Conservation (phyloP, 2,888 invertebrate genomes). For the Drosophila niveifrons region DNA sequence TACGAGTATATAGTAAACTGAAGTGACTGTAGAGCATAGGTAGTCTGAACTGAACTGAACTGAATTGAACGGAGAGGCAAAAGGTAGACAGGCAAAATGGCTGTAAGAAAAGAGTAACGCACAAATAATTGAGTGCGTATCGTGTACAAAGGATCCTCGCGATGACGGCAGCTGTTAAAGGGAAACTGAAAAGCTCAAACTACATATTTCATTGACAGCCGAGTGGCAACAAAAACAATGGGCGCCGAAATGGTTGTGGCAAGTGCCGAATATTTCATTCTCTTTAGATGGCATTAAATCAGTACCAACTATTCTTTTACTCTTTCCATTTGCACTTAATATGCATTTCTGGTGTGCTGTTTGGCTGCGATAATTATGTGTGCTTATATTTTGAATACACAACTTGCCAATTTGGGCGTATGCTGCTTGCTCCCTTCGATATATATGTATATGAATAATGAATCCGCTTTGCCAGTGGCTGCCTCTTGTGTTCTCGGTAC, state of each 20-base stretch:
- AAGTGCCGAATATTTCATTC: constrained; percentile 9
- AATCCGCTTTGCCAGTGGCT: constrained; percentile 21
- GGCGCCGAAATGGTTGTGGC: neutral
- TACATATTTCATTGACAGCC: constrained; percentile 63
- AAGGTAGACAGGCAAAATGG: constrained; percentile 30
- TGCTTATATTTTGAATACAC: neutral
- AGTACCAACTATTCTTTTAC: neutral
- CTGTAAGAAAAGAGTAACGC: constrained; percentile 54
- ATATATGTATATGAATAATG: constrained; percentile 7
- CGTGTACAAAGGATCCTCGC: constrained; percentile 57
- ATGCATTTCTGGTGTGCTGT: neutral
- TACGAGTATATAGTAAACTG: neutral
- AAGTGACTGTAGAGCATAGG: neutral
- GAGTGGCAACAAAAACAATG: constrained; percentile 25
- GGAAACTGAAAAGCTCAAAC: constrained; percentile 14
- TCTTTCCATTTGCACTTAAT: neutral
- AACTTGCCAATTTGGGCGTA: neutral
- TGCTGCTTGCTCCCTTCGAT: neutral
- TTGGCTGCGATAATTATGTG: neutral
- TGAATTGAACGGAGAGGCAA: constrained; percentile 9
- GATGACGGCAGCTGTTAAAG: constrained; percentile 10
- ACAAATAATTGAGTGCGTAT: constrained; percentile 67
- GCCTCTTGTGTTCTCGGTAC: constrained; percentile 1
- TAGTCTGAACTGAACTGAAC: neutral
- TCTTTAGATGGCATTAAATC: constrained; percentile 1